phyloP scores from a whole-genome alignment of 2,888 invertebrate species.

The Lasius platythorax region DNA sequence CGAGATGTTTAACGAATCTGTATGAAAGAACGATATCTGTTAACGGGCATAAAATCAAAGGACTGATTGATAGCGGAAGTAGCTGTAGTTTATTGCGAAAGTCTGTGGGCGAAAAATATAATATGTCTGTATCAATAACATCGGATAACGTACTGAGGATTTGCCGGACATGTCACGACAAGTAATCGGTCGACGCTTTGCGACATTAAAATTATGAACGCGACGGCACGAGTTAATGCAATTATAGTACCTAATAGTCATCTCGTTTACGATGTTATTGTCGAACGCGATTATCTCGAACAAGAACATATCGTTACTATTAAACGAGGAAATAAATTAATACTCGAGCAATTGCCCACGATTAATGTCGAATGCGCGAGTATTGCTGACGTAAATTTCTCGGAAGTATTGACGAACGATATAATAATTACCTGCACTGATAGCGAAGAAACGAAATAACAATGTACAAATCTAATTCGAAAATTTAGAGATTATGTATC shows the following conservation, averaged over 20 bases:
- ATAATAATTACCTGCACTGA: neutral
- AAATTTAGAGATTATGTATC: neutral
- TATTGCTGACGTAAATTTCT: neutral
- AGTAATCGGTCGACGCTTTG: neutral
- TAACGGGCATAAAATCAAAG: conserved; percentile 4
- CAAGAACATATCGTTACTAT: neutral
- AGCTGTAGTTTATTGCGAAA: neutral
- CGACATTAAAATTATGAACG: neutral
- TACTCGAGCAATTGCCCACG: neutral
- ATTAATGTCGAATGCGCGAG: no score
- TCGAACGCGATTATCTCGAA: conserved; percentile 24
- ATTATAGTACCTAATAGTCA: neutral
- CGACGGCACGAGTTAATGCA: neutral
- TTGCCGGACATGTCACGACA: neutral
- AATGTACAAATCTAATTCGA: neutral
- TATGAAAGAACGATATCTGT: neutral
- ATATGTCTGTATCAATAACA: neutral
- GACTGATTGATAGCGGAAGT: conserved; percentile 6
- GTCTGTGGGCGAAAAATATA: neutral
- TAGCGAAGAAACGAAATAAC: neutral
- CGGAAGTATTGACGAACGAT: neutral
- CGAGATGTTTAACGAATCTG: neutral
- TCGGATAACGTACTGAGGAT: neutral
- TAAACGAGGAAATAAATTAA: conserved; percentile 4
- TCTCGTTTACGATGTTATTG: neutral